These are phyloP conservation scores for Mobula birostris DNA, from an alignment of 2,113 vertebrate genomes.

Conservation along the genomic window DNA sequence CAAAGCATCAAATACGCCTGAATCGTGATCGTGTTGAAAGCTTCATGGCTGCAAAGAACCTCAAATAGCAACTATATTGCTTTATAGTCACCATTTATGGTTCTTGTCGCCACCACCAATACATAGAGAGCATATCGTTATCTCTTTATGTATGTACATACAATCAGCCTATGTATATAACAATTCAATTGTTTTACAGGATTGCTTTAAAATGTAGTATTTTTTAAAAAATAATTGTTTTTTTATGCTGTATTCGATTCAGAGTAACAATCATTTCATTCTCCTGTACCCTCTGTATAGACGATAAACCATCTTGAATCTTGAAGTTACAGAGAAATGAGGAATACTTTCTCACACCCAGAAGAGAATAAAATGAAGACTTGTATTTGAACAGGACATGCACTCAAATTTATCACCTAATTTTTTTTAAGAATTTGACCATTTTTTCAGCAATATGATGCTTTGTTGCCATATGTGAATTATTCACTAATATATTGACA, in stretches of 20 bases:
- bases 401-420: not conserved
- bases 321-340: no score
- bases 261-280: no score
- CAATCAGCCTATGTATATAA: no score
- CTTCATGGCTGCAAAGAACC: not conserved
- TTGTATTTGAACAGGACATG: not conserved
- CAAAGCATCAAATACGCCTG: not conserved
- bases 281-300: no score
- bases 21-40: not conserved
- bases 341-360: not conserved
- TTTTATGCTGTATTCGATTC: no score
- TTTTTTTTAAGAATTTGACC: not conserved
- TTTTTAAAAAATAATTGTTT: no score
- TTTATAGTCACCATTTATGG: not conserved
- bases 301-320: no score
- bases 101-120: no score
- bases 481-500: not conserved
- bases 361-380: not conserved
- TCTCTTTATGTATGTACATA: no score
- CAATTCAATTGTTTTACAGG: no score
- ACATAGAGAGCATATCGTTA: no score
- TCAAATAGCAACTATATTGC: not conserved
- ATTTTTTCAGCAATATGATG: not conserved
- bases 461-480: constrained; percentile 14
- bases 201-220: no score